phyloP scores from a whole-genome alignment of 2,888 invertebrate species.

The Apoderus coryli region DNA sequence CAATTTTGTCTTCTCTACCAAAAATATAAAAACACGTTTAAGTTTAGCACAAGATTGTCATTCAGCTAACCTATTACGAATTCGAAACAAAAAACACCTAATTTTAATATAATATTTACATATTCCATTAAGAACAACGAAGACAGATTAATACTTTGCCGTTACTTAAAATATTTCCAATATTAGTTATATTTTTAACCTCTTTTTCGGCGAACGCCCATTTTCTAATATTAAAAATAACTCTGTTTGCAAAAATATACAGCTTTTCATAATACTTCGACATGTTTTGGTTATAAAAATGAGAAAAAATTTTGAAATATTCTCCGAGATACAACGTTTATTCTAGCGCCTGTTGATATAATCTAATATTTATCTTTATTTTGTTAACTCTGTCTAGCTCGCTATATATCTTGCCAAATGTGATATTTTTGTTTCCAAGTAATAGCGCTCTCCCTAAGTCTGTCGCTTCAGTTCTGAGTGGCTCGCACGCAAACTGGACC shows the following conservation, averaged over 20 bases:
- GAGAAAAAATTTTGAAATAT: slow-evolving; percentile 14
- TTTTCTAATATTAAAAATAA: too few relatives aligned
- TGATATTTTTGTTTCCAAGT: slow-evolving; percentile 34
- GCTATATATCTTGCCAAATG: slow-evolving; percentile 34
- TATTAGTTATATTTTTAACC: too few relatives aligned
- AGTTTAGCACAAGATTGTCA: too few relatives aligned
- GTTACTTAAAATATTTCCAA: too few relatives aligned
- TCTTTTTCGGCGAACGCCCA: too few relatives aligned
- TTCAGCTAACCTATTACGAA: too few relatives aligned
- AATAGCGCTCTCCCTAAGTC: slow-evolving; percentile 24
- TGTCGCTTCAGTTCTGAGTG: slow-evolving; percentile 31
- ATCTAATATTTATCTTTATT: slow-evolving; percentile 30
- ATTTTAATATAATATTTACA: too few relatives aligned
- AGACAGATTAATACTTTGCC: too few relatives aligned
- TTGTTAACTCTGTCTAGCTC: slow-evolving; percentile 30
- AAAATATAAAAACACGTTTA: too few relatives aligned
- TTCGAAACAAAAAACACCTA: too few relatives aligned
- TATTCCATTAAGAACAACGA: too few relatives aligned
- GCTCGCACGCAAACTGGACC: slow-evolving; percentile 19
- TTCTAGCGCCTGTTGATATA: slow-evolving; percentile 18
- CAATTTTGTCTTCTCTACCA: too few relatives aligned
- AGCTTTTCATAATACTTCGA: slow-evolving; percentile 16
- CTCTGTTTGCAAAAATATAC: slow-evolving; percentile 16
- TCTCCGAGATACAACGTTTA: slow-evolving; percentile 17
- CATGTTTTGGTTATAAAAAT: slow-evolving; percentile 16